Evolutionary conservation across 2,113 vertebrate species (phyloP).

Genomic region (Corythaeola cristata): DNA sequence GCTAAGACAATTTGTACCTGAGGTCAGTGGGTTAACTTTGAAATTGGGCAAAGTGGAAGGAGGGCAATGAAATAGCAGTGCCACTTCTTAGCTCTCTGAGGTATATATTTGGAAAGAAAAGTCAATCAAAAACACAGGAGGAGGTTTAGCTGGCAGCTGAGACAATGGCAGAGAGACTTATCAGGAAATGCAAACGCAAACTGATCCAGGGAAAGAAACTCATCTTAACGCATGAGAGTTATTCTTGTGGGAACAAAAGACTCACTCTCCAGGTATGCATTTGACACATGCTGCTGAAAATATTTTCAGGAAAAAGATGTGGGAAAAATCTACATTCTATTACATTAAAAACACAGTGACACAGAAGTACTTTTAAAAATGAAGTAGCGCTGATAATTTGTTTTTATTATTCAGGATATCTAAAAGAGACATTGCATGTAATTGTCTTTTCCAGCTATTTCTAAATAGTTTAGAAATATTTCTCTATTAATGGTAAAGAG

Average conservation of each 20-base stretch:
- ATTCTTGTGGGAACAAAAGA: conserved; percentile 45
- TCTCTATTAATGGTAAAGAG: background rate
- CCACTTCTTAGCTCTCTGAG: background rate
- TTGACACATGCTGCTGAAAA: conserved; percentile 55
- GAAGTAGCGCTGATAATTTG: background rate
- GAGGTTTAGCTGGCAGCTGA: conserved; percentile 20
- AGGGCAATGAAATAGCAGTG: background rate
- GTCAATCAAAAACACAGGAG: conserved; percentile 23
- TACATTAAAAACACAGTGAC: background rate
- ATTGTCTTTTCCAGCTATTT: background rate
- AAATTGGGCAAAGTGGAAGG: conserved; percentile 9
- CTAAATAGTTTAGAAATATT: background rate
- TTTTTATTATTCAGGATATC: background rate
- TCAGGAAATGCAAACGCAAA: conserved; percentile 25
- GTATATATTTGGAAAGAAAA: background rate
- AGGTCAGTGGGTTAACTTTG: conserved; percentile 36
- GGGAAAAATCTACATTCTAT: background rate
- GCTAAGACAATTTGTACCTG: conserved; percentile 24
- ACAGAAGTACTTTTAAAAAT: background rate
- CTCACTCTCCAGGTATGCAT: background rate
- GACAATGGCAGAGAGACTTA: conserved; percentile 2
- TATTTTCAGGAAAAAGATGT: background rate
- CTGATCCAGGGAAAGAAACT: background rate
- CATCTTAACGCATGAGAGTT: conserved; percentile 10
- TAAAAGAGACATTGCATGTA: background rate